Percentiles rank a stretch among this genome's conserved stretches.
These are phyloP conservation scores for Parnassius glacialis DNA, from an alignment of 2,888 invertebrate genomes.

Conservation along the genomic window DNA sequence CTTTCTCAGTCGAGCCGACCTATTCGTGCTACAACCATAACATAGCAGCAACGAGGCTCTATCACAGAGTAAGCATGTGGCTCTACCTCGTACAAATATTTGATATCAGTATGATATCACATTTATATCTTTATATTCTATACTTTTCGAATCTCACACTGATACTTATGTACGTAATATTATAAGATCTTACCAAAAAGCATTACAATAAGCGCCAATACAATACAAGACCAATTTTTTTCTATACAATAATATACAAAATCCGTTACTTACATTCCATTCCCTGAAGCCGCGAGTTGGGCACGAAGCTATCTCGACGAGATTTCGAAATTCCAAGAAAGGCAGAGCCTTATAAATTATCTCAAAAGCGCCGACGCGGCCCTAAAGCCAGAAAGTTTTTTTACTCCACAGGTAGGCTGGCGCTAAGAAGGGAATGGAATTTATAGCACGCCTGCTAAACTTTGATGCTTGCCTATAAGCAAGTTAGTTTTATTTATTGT, in stretches of 20 bases:
- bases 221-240: constrained; percentile 67
- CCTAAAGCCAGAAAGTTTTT: constrained; percentile 75
- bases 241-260: constrained; percentile 43
- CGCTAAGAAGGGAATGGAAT: constrained; percentile 78
- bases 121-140: not conserved
- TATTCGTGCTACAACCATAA: no score
- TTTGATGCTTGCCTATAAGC: constrained; percentile 47
- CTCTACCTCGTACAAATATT: no score
- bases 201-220: constrained; percentile 49
- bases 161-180: not conserved
- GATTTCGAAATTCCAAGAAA: constrained; percentile 80
- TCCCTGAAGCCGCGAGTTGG: constrained; percentile 58
- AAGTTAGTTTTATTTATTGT: not conserved
- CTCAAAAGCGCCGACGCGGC: constrained; percentile 80
- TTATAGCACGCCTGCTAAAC: constrained; percentile 48
- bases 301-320: constrained; percentile 64
- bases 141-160: not conserved
- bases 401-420: constrained; percentile 77
- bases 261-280: constrained; percentile 80
- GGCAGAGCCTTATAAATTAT: constrained; percentile 80
- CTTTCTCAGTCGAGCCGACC: no score
- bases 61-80: no score
- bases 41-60: no score
- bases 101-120: not conserved
- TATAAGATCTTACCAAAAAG: constrained; percentile 37